Base-by-base conservation (phyloP, 2,888 invertebrate genomes). In the Junonia oenone region DNA sequence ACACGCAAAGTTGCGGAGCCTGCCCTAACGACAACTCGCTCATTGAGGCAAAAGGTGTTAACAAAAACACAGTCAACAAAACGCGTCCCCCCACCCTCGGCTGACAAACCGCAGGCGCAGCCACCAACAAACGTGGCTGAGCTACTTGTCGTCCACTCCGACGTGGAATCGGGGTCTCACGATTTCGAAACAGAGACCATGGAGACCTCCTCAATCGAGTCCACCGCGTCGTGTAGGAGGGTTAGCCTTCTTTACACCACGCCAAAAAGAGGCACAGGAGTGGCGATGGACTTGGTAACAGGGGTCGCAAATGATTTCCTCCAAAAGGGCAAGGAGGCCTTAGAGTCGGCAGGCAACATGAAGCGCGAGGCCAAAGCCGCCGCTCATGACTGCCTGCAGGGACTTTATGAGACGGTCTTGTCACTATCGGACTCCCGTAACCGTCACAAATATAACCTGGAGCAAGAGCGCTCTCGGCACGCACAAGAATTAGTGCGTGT, bases 391-490 rank as follows among this genome's bases (percentile, higher is more conserved):
- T 19, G 51, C 19, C 27, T 63, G 45, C 45, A 0, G 48, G 22
- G 22, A 5, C 6, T 29, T 6, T 29, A 29, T 2, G 29, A 29
- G 6, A 29, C 29, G 2, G 8, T 55, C 0, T 51, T 62, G 2
- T 29, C 58, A 1, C 45, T 63, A 3, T 65, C 65, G 0, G 64
- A 64, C 49, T 67, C 65, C 1, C 51, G 63, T 13, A 40, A 54
- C 0, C 14, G 60, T 4, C 58, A 62, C 17, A 54, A 55, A 11
- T 26, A 11, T 13, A 60, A 56, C 26, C 35, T 62, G 26, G 65
- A 65, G 17, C 56, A 56, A 33, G 64, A 66, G 17, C 35, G 63
- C 8, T 46, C 48, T 13, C 9, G 61, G 9, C 51, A 58, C 22
- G 63, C 58, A 0, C 11, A 43, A 22, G 61, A 65, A 35, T n/a